Percentiles rank a stretch among this genome's conserved stretches.
Evolutionary conservation across 30 jellyfish, hydroid and myxozoan genomes (phyloP).

Genomic region (Nemopilema nomurai): DNA sequence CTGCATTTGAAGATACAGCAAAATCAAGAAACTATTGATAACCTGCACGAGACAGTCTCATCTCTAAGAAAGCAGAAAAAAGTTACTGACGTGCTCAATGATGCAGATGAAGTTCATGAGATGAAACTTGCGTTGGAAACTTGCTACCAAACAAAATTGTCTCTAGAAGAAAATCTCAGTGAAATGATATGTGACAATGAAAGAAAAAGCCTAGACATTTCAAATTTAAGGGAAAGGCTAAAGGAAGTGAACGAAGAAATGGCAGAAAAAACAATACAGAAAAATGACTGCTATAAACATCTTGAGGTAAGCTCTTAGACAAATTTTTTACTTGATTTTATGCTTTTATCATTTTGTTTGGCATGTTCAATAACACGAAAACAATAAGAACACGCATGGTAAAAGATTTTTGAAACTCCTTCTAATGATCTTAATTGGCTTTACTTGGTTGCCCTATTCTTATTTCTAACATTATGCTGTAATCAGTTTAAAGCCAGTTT

Average conservation of each 20-base stretch:
- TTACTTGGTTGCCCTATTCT: too few relatives aligned
- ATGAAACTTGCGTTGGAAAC: slow-evolving; percentile 30
- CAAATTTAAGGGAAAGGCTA: slow-evolving; percentile 29
- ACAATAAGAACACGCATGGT: too few relatives aligned
- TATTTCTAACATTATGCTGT: too few relatives aligned
- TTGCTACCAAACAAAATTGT: slow-evolving; percentile 44
- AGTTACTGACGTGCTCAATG: neutral
- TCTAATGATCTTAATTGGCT: too few relatives aligned
- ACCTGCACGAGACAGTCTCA: slow-evolving; percentile 16
- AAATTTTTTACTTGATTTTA: neutral
- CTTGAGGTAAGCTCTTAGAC: slow-evolving; percentile 31
- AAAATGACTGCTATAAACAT: slow-evolving; percentile 38
- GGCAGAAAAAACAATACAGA: slow-evolving; percentile 17
- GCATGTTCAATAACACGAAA: too few relatives aligned
- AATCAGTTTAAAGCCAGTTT: too few relatives aligned
- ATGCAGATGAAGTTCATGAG: slow-evolving; percentile 46
- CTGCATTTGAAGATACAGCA: slow-evolving; percentile 42
- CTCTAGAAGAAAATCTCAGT: slow-evolving; percentile 19
- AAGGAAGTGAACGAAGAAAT: slow-evolving; percentile 49
- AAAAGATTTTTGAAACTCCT: too few relatives aligned
- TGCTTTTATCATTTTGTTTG: too few relatives aligned
- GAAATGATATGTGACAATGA: slow-evolving; percentile 40
- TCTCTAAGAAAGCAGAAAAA: slow-evolving; percentile 9
- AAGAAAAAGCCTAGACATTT: slow-evolving; percentile 33
- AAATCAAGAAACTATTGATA: slow-evolving; percentile 29